A percentile compares a stretch with the other conserved stretches of the same genome.
Evolutionary conservation across 2,888 invertebrate species (phyloP).

Genomic region (Epinotia ramella): DNA sequence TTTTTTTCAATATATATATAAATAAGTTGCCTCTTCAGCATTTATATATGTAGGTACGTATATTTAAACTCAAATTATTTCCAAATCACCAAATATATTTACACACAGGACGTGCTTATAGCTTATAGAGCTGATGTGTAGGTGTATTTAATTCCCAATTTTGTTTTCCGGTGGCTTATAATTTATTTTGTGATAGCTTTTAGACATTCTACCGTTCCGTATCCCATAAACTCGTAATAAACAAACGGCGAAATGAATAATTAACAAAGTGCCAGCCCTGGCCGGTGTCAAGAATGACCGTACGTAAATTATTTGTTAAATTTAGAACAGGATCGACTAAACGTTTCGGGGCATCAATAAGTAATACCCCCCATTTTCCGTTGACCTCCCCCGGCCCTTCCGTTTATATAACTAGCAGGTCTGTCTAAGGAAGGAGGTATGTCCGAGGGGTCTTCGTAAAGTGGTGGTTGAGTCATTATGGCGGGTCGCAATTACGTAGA

Average conservation of each 20-base stretch:
- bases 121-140: neutral
- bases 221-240: conserved; percentile 36
- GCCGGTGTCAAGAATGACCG: conserved; percentile 76
- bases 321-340: conserved; percentile 83
- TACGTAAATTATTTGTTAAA: conserved; percentile 85
- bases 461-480: conserved; percentile 65
- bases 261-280: conserved; percentile 43
- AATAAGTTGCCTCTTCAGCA: no score
- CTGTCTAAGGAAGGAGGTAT: conserved; percentile 42
- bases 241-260: conserved; percentile 39
- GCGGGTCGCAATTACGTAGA: conserved; percentile 77
- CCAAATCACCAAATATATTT: neutral
- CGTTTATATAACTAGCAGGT: neutral
- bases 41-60: no score
- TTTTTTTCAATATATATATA: neutral
- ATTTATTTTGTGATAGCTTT: neutral
- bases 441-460: conserved; percentile 55
- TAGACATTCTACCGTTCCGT: neutral
- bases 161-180: neutral
- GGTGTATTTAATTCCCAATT: neutral
- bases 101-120: neutral
- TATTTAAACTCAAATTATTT: no score
- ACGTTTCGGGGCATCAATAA: conserved; percentile 84
- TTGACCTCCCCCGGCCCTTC: conserved; percentile 53
- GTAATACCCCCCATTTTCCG: conserved; percentile 68